Evolutionary conservation across 2,888 invertebrate species (phyloP), one percentile per base, ranked within the genome.

Genomic region (Phlogophora meticulosa): DNA sequence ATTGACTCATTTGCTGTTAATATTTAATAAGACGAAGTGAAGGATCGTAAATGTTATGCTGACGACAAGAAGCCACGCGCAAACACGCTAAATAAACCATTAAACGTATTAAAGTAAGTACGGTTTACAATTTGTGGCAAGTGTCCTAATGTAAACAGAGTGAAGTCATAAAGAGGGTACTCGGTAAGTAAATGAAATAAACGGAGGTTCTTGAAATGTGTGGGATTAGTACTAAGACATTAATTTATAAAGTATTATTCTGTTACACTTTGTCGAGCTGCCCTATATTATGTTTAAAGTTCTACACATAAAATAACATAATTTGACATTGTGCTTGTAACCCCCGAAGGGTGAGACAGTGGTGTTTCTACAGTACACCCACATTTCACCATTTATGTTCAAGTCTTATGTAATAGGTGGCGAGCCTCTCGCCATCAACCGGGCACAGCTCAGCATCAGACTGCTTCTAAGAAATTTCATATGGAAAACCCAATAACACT

Each of bases 51-150:
- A 11, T 17, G 15, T n/a, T 40, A 34, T 22, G 28, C 45, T 28
- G 51, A 32, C 49, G 22, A 24, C 46, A 49, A 48, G 46, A 51
- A 70, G 55, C n/a, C 65, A 42, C 38, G 46, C 11, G 28, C 20
- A 66, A 66, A 76, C 55, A 68, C 28, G 13, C 57, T 58, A 43
- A 74, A 58, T 53, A 74, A 65, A 71, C 75, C 71, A 75, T 75
- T 59, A 74, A 40, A 48, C 22, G 4, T 58, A 74, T 56, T 61
- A 75, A 72, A 63, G 20, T 46, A 36, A n/a, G n/a, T n/a, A n/a
- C n/a, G n/a, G n/a, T n/a, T n/a, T 51, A 40, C 55, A 75, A 58
- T 75, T 65, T 45, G 53, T 48, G 40, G 34, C 13, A 48, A 60
- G 20, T 36, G 57, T 7, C 22, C 22, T 53, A 36, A 48, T 32